These are phyloP conservation scores for Polydrusus pterygomalis DNA, from an alignment of 2,888 invertebrate genomes.

Conservation along the genomic window DNA sequence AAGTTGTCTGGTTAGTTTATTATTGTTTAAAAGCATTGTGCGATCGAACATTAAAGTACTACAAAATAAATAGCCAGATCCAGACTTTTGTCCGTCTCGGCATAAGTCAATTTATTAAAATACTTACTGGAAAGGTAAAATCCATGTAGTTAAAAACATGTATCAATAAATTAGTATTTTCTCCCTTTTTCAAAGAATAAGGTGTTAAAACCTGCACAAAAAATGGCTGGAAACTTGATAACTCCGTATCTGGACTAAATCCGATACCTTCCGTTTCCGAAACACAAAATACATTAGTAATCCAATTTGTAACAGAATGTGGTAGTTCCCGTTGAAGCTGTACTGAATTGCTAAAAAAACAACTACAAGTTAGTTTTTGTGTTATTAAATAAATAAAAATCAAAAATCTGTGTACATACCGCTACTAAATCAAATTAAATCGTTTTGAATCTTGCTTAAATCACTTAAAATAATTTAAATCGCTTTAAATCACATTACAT, in stretches of 20 bases:
- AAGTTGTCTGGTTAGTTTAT: too few species aligned
- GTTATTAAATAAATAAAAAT: too few species aligned
- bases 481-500: too few species aligned
- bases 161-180: slow-evolving; percentile 78
- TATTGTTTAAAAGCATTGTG: too few species aligned
- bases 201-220: slow-evolving; percentile 83
- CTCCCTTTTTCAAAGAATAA: slow-evolving; percentile 79
- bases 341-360: slow-evolving; percentile 52
- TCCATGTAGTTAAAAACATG: slow-evolving; percentile 84
- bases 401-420: too few species aligned
- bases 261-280: slow-evolving; percentile 71
- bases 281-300: slow-evolving; percentile 76
- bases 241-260: slow-evolving; percentile 63
- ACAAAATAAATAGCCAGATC: too few species aligned
- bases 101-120: too few species aligned
- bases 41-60: too few species aligned
- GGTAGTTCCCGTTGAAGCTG: slow-evolving; percentile 71
- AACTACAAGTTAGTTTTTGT: background rate
- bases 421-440: too few species aligned
- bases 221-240: slow-evolving; percentile 81
- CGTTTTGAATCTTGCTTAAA: too few species aligned
- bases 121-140: slow-evolving; percentile 79
- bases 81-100: too few species aligned
- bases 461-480: too few species aligned
- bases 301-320: slow-evolving; percentile 79